phyloP scores from a whole-genome alignment of 2,888 invertebrate genomes.

The Thelaira solivaga region DNA sequence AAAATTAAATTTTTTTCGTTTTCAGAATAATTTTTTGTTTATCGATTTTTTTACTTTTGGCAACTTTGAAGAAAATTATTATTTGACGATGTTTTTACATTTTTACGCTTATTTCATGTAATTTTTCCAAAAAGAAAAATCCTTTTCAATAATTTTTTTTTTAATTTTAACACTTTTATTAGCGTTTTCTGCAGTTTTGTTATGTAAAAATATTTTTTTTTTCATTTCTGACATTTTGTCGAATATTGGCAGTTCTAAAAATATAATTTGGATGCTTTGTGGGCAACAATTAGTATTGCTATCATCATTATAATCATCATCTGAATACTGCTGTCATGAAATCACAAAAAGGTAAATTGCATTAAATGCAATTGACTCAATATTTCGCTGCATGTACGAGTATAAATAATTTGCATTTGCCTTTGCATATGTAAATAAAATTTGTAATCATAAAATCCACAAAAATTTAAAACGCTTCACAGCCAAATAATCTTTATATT shows the following conservation, averaged over 20 bases:
- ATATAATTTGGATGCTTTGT: background rate
- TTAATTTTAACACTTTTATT: too few species aligned
- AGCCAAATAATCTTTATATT: constrained; percentile 25
- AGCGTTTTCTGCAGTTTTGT: background rate
- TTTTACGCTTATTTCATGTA: too few species aligned
- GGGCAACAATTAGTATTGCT: constrained; percentile 28
- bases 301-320: constrained; percentile 17
- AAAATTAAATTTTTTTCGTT: too few species aligned
- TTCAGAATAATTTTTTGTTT: too few species aligned
- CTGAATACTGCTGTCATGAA: constrained; percentile 16
- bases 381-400: background rate
- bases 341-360: constrained; percentile 53
- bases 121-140: too few species aligned
- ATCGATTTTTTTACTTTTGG: too few species aligned
- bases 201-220: background rate
- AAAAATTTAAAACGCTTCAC: background rate
- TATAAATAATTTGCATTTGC: background rate
- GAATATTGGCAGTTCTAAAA: background rate
- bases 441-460: constrained; percentile 12
- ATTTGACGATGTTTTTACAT: too few species aligned
- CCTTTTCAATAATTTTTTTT: too few species aligned
- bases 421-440: constrained; percentile 30
- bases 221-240: too few species aligned
- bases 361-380: constrained; percentile 44
- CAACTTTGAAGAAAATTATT: too few species aligned